Evolutionary conservation across 1,140 invertebrate species (phyloP).

Genomic region (Lineus longissimus): DNA sequence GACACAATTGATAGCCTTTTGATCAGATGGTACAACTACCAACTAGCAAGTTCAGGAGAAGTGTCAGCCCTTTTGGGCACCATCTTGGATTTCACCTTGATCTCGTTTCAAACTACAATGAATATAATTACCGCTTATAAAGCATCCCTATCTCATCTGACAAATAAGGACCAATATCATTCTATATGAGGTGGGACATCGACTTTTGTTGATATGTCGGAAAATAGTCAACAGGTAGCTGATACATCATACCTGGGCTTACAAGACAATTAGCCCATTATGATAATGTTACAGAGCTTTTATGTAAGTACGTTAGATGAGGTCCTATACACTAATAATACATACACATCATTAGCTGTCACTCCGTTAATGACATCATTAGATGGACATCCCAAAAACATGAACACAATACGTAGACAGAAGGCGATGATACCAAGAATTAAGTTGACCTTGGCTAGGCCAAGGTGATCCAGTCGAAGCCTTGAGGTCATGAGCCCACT

Average conservation of each 20-base stretch:
- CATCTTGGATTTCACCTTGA: not conserved
- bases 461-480: slow-evolving; percentile 10
- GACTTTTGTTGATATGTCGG: no score
- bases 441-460: slow-evolving; percentile 83
- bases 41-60: no score
- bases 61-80: no score
- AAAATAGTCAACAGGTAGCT: no score
- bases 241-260: no score
- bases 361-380: slow-evolving; percentile 90
- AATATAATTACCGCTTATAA: not conserved
- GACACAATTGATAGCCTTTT: not conserved
- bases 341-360: slow-evolving; percentile 61
- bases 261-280: no score
- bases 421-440: slow-evolving; percentile 82
- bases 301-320: no score
- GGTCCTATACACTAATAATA: no score
- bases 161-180: no score
- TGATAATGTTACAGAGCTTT: no score
- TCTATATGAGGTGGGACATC: no score
- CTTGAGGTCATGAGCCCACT: no score
- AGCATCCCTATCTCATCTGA: not conserved
- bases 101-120: not conserved
- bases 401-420: slow-evolving; percentile 75
- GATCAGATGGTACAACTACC: not conserved
- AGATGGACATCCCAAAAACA: slow-evolving; percentile 84